phyloP scores from a whole-genome alignment of 2,888 invertebrate species.

The Capitulum mitella region DNA sequence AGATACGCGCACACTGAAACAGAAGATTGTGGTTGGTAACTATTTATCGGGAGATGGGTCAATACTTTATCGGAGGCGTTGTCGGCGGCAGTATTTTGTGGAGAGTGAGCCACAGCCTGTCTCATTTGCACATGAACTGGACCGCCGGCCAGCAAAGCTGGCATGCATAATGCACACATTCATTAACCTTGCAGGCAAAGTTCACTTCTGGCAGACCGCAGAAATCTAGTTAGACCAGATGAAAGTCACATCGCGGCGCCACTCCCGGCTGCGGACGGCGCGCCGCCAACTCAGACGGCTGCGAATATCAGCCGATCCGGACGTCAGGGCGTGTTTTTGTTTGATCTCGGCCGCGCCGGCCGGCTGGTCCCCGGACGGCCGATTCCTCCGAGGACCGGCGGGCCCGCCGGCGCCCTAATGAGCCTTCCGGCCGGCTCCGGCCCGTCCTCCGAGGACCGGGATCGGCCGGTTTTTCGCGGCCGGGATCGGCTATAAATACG shows the following conservation, averaged over 20 bases:
- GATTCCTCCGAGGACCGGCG: neutral
- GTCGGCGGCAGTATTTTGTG: neutral
- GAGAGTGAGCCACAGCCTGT: neutral
- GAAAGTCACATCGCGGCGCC: neutral
- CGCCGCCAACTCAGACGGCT: neutral
- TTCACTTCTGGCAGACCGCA: neutral
- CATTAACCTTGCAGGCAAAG: neutral
- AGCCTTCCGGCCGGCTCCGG: neutral
- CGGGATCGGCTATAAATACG: neutral
- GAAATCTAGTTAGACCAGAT: neutral
- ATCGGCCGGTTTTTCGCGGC: neutral
- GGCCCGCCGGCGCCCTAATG: neutral
- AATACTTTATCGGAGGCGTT: neutral
- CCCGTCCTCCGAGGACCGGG: no score
- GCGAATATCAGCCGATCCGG: neutral
- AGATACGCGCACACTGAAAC: neutral
- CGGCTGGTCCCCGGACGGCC: neutral
- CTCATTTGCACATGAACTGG: neutral
- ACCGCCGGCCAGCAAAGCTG: neutral
- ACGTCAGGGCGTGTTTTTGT: neutral
- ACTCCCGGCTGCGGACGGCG: neutral
- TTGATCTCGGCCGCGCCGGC: neutral
- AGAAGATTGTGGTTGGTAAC: neutral
- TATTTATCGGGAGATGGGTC: neutral
- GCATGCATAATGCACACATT: neutral